phyloP scores from a whole-genome alignment of 2,888 invertebrate species.

The Ophraella communa region DNA sequence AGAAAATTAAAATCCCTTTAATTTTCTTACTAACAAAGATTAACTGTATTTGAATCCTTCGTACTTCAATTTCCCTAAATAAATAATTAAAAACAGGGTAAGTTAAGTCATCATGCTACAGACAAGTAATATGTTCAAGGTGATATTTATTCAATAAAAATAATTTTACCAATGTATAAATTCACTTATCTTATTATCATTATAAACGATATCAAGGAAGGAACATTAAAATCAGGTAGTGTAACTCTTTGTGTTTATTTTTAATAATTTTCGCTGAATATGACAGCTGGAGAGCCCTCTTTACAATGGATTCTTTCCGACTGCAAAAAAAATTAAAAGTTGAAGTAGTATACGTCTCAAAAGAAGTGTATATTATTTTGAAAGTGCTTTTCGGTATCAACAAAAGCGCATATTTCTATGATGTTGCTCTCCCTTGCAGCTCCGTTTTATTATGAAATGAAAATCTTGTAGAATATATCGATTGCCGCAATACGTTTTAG shows the following conservation, averaged over 20 bases:
- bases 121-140: too few species aligned
- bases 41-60: too few species aligned
- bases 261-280: neutral
- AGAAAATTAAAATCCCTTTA: too few species aligned
- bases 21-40: too few species aligned
- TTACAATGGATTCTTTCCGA: neutral
- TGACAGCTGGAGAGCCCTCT: neutral
- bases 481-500: conserved; percentile 26
- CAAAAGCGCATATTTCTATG: conserved; percentile 15
- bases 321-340: neutral
- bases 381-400: conserved; percentile 19
- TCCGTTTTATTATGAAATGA: conserved; percentile 29
- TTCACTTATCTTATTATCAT: too few species aligned
- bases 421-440: conserved; percentile 13
- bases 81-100: too few species aligned
- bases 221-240: too few species aligned
- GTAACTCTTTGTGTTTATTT: neutral
- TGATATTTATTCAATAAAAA: too few species aligned
- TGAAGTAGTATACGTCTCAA: neutral
- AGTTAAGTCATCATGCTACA: too few species aligned
- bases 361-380: conserved; percentile 11
- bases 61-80: too few species aligned
- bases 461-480: conserved; percentile 34
- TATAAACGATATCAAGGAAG: too few species aligned
- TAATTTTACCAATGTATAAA: too few species aligned